Evolutionary conservation across 2,797 vertebrate species (phyloP).

Genomic region (Notolabrus celidotus): DNA sequence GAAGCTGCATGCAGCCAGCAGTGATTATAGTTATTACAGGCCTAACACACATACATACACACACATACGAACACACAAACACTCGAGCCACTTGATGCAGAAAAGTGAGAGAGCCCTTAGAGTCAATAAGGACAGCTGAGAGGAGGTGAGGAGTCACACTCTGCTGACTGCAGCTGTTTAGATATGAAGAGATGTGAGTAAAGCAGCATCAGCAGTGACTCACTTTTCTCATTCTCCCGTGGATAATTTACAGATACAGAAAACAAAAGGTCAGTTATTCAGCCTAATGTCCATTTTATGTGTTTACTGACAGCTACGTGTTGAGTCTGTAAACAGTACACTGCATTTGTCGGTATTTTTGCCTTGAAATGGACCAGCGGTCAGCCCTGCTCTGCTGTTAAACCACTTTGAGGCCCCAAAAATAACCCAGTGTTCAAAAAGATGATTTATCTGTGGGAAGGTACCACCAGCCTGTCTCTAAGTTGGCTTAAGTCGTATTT

Average conservation of each 20-base stretch:
- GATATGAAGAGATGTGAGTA: slow-evolving; percentile 15
- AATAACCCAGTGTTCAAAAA: not conserved
- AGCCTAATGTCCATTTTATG: not conserved
- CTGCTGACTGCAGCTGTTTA: slow-evolving; percentile 11
- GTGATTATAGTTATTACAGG: slow-evolving; percentile 87
- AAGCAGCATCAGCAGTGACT: slow-evolving; percentile 12
- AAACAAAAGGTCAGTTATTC: not conserved
- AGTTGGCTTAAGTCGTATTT: not conserved
- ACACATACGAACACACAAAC: slow-evolving; percentile 34
- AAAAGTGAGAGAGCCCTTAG: slow-evolving; percentile 56
- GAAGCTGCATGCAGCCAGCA: slow-evolving; percentile 77
- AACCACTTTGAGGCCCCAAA: not conserved
- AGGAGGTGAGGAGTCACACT: slow-evolving; percentile 53
- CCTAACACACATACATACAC: slow-evolving; percentile 52
- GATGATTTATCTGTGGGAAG: not conserved
- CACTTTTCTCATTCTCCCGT: too few relatives aligned
- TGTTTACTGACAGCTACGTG: slow-evolving; percentile 16
- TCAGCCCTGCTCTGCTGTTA: slow-evolving; percentile 7
- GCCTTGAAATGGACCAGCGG: not conserved
- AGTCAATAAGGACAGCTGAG: slow-evolving; percentile 66
- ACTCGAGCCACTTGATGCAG: slow-evolving; percentile 56
- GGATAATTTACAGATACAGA: not conserved
- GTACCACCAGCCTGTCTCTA: slow-evolving; percentile 10
- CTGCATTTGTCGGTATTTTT: not conserved
- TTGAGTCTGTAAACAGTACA: slow-evolving; percentile 23